These are phyloP conservation scores for Limnothrissa miodon DNA, from an alignment of 2,113 vertebrate genomes.

Conservation along the genomic window DNA sequence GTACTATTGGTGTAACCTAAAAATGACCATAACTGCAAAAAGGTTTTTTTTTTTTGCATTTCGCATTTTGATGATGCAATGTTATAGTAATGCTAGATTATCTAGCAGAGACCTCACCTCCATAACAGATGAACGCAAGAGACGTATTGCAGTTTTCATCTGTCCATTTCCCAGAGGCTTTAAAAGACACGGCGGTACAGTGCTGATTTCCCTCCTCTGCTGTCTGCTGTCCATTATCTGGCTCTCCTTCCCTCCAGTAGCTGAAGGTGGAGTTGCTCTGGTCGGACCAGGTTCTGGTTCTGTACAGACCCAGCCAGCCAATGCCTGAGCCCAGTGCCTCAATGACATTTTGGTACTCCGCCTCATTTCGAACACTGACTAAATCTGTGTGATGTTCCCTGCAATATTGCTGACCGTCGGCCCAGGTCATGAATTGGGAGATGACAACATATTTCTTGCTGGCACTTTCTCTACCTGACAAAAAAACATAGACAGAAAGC, in stretches of 20 bases:
- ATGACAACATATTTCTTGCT: background rate
- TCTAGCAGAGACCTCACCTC: background rate
- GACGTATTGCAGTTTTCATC: background rate
- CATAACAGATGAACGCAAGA: background rate
- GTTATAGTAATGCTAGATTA: too few relatives aligned
- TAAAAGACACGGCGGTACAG: background rate
- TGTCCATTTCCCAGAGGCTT: background rate
- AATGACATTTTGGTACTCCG: background rate
- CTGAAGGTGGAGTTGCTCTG: constrained; percentile 15
- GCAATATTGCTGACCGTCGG: constrained; percentile 3
- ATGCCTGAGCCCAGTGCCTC: background rate
- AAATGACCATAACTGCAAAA: too few relatives aligned
- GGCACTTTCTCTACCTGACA: background rate
- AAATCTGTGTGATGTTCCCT: background rate
- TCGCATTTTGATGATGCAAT: too few relatives aligned
- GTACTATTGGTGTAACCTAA: too few relatives aligned
- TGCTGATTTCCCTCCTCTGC: constrained; percentile 5
- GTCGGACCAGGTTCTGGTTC: constrained; percentile 12
- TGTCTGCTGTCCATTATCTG: background rate
- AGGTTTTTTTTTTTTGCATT: too few relatives aligned
- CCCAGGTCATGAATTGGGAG: background rate
- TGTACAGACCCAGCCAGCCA: constrained; percentile 22
- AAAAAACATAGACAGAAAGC: background rate
- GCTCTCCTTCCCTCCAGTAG: background rate
- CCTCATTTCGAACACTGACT: constrained; percentile 13